Evolutionary conservation across 2,113 vertebrate genomes (phyloP).

Genomic region (Phasianus colchicus): DNA sequence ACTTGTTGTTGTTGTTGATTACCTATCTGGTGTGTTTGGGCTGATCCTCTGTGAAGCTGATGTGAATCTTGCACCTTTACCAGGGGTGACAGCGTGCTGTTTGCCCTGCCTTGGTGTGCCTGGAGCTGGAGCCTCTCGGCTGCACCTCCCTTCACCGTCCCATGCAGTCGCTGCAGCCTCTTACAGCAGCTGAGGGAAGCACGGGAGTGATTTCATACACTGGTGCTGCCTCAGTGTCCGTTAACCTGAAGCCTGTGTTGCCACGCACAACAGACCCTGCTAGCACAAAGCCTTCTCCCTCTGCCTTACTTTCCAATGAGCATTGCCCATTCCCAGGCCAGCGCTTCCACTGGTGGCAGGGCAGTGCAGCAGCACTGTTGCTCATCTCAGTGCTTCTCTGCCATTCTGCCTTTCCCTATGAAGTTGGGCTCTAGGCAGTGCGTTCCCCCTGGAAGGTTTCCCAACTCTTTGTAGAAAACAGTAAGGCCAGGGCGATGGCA

Average conservation of each 20-base stretch:
- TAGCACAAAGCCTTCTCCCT: not conserved
- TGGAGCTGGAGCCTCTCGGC: not conserved
- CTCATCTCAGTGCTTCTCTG: not conserved
- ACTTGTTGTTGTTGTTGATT: not conserved
- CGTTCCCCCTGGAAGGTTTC: conserved; percentile 10
- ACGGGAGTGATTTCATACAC: not conserved
- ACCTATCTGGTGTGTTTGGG: not conserved
- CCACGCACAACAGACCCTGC: not conserved
- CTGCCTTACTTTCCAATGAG: not conserved
- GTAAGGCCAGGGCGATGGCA: not conserved
- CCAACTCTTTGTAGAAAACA: not conserved
- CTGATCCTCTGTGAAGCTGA: not conserved
- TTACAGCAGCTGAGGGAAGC: not conserved
- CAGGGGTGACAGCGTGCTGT: not conserved
- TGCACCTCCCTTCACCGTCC: not conserved
- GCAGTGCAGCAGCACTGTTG: not conserved
- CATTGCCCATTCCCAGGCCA: not conserved
- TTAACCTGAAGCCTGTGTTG: not conserved
- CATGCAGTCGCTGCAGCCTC: not conserved
- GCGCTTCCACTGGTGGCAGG: not conserved
- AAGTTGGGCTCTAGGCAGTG: not conserved
- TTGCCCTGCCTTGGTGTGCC: not conserved
- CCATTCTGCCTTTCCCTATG: not conserved
- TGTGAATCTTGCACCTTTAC: not conserved
- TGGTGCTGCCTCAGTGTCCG: not conserved